Evolutionary conservation across 2,888 invertebrate genomes (phyloP), one percentile per base, ranked within the genome.

Genomic region (Ptychoptera albimana): DNA sequence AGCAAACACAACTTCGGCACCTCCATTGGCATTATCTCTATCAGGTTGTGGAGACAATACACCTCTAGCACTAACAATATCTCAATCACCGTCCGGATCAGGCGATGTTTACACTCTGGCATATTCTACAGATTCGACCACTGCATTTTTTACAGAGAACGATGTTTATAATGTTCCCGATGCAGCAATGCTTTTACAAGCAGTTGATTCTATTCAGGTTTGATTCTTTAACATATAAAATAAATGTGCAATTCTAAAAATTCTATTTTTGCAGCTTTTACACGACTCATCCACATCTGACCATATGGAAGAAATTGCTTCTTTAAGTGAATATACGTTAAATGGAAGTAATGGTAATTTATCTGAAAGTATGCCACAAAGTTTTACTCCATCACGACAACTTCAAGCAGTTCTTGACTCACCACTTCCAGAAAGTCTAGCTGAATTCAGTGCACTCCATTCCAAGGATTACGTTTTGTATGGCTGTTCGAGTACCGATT

Each of bases 401-500:
- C 69, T 84, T 10, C 83, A 83, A 58, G 81, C 82, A 2, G 77
- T 84, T 16, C 69, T 84, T 23, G 81, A 84, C 60, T 83, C 82
- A 12, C 84, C 80, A 1, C 62, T 85, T 40, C 83, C 84, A 2
- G 83, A 85, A 64, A 80, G 82, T 47, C 62, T 82, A 52, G 83
- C 86, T 15, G 84, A 87, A 62, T 84, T 87, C 61, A 81, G 83
- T 55, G 80, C 86, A 48, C 83, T 84, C 60, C 84, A 81, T 63
- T 69, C 74, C 53, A 67, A 67, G 54, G 67, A 67, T 54, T 60
- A 66, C 47, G 60, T 67, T 46, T 58, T 66, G 51, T 63, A 64
- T 51, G 66, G 50, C 47, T 66, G 12, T 60, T 61, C 51, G 60
- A 66, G 45, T 58, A 64, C 37, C 57, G 62, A 42, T 59, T 64